Base-by-base conservation (phyloP, 2,888 invertebrate species). In the Cotesia congregata region DNA sequence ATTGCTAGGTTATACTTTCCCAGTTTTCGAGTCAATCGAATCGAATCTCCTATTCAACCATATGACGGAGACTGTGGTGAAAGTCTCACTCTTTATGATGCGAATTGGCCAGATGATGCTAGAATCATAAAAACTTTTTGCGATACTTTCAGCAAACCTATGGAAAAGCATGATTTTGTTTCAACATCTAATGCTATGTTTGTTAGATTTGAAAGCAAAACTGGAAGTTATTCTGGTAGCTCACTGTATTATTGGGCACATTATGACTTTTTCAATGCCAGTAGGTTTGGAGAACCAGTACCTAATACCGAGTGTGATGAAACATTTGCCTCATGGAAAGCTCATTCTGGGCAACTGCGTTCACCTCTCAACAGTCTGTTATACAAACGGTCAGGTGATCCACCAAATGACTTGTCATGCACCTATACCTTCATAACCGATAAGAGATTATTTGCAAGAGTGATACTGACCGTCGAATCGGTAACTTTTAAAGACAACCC, bases 171-270 rank as follows among this genome's bases (percentile, higher is more conserved):
- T 84, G 97, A 97, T 88, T 97, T 97, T 82, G 95, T 97, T 0
- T 97, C 97, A 0, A 96, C 95, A 0, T 95, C 95, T 6, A 96
- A 95, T 82, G 94, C 97, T 0, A 92, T 97, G 83, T 97, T 95
- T 85, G 96, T 97, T 0, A 92, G 96, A 80, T 97, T 97, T 87
- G 96, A 97, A 85, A 97, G 97, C 90, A 96, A 96, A 88, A 96
- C 97, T 1, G 97, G 97, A 30, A 96, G 96, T 81, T 97, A 97
- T 84, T 96, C 96, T 78, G 97, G 97, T 0, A 96, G 96, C n/a
- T 97, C 97, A 0, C 91, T 97, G 12, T 97, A 97, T 90, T 97
- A 97, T 88, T 97, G 97, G 97, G 97, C 97, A 0, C 97, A 97
- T 87, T 97, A 97, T 86, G 97, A 97, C 86, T 97, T 97, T 91